phyloP scores from a whole-genome alignment of 2,113 vertebrate genomes.

The Hystrix brachyura region DNA sequence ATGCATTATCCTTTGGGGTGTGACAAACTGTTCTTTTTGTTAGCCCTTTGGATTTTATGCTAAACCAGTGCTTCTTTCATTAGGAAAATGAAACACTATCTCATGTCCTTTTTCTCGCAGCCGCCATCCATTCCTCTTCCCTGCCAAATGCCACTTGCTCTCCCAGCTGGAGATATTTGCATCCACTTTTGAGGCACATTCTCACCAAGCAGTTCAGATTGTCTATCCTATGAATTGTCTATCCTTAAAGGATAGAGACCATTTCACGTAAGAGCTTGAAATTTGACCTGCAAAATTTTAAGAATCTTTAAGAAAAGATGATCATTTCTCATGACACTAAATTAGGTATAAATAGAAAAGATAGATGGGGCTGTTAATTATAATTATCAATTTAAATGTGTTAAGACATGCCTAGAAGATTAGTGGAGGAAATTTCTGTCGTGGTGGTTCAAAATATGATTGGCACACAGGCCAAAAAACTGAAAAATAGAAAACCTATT shows the following conservation, averaged over 20 bases:
- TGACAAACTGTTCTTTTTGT: background rate
- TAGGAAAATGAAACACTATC: background rate
- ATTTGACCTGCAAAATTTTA: background rate
- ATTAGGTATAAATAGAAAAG: background rate
- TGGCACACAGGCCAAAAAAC: background rate
- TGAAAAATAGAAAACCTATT: background rate
- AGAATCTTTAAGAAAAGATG: background rate
- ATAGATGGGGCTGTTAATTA: background rate
- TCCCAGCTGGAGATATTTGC: constrained; percentile 12
- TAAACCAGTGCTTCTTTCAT: background rate
- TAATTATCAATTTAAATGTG: background rate
- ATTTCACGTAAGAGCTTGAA: background rate
- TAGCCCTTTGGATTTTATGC: background rate
- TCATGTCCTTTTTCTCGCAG: background rate
- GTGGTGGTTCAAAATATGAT: background rate
- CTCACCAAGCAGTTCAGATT: background rate
- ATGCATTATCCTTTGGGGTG: background rate
- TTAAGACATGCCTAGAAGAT: background rate
- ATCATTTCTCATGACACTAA: background rate
- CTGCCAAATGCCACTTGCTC: constrained; percentile 1
- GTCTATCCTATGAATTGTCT: constrained; percentile 25
- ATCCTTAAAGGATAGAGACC: background rate
- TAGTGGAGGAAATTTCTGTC: background rate
- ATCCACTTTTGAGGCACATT: background rate
- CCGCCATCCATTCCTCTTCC: constrained; percentile 53